A percentile compares a stretch with the other conserved stretches of the same genome.
Conservation (phyloP, 2,113 vertebrate species). For the Tyrannus savana region DNA sequence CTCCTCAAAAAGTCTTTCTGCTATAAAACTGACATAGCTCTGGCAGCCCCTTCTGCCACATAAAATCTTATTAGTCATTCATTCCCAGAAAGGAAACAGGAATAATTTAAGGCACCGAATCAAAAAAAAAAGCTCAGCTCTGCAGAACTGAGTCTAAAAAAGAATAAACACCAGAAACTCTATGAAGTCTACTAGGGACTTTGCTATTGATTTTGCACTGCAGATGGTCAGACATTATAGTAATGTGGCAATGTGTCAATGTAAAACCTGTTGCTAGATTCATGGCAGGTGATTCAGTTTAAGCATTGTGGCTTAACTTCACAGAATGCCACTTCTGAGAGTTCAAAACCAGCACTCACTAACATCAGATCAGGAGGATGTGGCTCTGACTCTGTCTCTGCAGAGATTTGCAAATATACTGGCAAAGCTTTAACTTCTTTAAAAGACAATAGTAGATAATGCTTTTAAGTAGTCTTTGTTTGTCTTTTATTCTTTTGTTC, state of each 20-base stretch:
- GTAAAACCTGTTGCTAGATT: conserved; percentile 47
- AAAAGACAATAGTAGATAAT: conserved; percentile 39
- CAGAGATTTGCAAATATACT: conserved; percentile 32
- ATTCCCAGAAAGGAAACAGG: neutral
- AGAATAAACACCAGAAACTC: neutral
- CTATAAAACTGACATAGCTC: neutral
- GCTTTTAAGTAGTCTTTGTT: conserved; percentile 13
- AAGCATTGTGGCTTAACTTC: neutral
- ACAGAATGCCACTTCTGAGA: conserved; percentile 17
- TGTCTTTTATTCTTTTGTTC: conserved; percentile 39
- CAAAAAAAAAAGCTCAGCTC: neutral
- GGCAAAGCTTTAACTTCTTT: conserved; percentile 13
- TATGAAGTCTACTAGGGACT: neutral
- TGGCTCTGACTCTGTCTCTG: neutral
- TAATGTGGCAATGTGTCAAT: neutral
- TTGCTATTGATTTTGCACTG: conserved; percentile 28
- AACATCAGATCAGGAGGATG: neutral
- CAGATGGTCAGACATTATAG: conserved; percentile 18
- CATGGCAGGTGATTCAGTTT: neutral
- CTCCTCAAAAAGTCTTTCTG: neutral
- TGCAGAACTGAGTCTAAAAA: neutral
- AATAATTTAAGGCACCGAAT: neutral
- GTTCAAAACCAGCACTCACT: neutral
- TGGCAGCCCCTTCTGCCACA: neutral
- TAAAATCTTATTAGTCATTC: neutral